Evolutionary conservation across 2,888 invertebrate species (phyloP).

Genomic region (Coleophora deauratella): DNA sequence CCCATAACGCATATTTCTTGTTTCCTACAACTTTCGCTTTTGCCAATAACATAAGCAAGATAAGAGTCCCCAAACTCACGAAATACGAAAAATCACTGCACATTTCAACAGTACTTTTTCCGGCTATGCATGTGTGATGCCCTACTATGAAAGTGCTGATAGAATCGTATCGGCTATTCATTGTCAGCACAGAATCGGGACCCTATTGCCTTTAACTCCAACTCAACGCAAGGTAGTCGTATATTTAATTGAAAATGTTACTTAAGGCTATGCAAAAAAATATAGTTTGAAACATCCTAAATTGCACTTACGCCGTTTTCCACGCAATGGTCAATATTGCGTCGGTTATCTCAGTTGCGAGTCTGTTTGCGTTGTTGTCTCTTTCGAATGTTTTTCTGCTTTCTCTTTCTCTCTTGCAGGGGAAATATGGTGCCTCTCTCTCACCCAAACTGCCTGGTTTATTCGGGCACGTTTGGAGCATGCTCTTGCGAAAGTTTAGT

Average conservation of each 20-base stretch:
- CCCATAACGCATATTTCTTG: not conserved
- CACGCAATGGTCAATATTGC: conserved; percentile 19
- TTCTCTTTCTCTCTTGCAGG: conserved; percentile 28
- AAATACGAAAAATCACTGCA: conserved; percentile 19
- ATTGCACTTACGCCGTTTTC: conserved; percentile 9
- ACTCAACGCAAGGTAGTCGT: not conserved
- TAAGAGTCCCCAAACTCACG: conserved; percentile 14
- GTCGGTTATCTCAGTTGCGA: conserved; percentile 5
- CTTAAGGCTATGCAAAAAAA: no score
- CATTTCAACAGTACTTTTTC: conserved; percentile 17
- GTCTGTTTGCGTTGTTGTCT: not conserved
- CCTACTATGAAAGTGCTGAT: conserved; percentile 36
- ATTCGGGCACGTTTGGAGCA: conserved; percentile 33
- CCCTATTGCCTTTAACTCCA: not conserved
- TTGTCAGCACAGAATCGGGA: conserved; percentile 28
- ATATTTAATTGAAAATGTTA: conserved; percentile 1
- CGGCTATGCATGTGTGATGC: conserved; percentile 9
- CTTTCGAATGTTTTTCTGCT: conserved; percentile 36
- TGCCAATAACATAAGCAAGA: conserved; percentile 11
- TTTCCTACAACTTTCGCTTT: conserved; percentile 1
- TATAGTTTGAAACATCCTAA: no score
- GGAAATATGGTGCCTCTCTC: conserved; percentile 20
- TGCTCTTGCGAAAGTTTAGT: conserved; percentile 24
- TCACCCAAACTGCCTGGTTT: conserved; percentile 43
- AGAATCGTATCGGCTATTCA: conserved; percentile 43